Conservation (phyloP, 2,113 vertebrate species). For the Gallinago media region DNA sequence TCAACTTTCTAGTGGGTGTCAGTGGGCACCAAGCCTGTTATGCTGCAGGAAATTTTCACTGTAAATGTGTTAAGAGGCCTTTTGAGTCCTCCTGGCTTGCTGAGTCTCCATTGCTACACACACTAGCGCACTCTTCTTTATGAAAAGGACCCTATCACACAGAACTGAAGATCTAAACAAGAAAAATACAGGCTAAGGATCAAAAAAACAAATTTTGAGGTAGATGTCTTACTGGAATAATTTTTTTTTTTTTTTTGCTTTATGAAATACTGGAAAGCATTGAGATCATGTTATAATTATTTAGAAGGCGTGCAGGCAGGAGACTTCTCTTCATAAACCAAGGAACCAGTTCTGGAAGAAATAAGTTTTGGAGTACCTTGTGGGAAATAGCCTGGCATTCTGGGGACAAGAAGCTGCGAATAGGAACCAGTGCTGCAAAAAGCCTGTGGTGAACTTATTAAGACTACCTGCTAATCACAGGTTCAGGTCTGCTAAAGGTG, state of each 20-base stretch:
- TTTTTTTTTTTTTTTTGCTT: neutral
- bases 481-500: neutral
- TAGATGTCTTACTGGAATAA: neutral
- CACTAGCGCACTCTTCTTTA: neutral
- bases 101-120: neutral
- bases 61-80: conserved; percentile 1
- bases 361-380: neutral
- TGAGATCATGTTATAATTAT: neutral
- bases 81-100: conserved; percentile 30
- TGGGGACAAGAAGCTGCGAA: neutral
- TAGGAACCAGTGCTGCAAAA: neutral
- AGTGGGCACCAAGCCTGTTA: conserved; percentile 50
- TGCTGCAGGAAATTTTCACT: conserved; percentile 42
- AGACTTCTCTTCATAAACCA: neutral
- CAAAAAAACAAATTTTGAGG: neutral
- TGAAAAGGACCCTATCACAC: neutral
- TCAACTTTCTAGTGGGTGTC: conserved; percentile 39
- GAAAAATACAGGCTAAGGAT: neutral
- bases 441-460: neutral
- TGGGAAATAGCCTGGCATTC: neutral
- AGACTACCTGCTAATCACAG: neutral
- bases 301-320: neutral
- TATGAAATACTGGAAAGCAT: neutral
- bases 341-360: neutral
- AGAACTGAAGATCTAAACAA: neutral